phyloP scores from a whole-genome alignment of 2,797 vertebrate genomes.

The Xenops minutus region DNA sequence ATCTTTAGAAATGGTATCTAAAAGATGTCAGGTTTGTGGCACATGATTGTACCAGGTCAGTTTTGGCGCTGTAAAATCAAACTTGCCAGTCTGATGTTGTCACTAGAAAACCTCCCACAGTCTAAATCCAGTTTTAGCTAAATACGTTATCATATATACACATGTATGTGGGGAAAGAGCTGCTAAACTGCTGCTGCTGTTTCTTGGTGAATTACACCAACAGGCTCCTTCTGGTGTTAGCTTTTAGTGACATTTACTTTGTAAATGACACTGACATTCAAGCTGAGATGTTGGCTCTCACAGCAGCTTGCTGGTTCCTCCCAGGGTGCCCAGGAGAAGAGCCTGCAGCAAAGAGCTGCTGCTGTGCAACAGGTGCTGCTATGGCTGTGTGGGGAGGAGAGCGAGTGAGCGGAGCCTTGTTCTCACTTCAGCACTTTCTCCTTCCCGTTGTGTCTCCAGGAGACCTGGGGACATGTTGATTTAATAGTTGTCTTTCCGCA shows the following conservation, averaged over 20 bases:
- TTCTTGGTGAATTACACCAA: slow-evolving; percentile 26
- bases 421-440: neutral
- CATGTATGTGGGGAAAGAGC: neutral
- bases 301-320: neutral
- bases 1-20: neutral
- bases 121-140: neutral
- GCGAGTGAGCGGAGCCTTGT: neutral
- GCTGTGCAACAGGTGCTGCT: neutral
- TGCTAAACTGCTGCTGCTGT: neutral
- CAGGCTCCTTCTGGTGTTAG: slow-evolving; percentile 54
- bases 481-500: accelerated
- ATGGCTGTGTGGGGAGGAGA: neutral
- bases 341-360: neutral
- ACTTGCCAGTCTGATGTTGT: neutral
- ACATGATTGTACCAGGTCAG: accelerated
- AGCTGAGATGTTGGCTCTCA: slow-evolving; percentile 36
- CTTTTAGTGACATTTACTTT: slow-evolving; percentile 63
- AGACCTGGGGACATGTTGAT: neutral
- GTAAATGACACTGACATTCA: slow-evolving; percentile 65
- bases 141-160: neutral
- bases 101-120: neutral
- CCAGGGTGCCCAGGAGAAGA: neutral
- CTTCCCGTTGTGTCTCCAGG: neutral
- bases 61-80: neutral
- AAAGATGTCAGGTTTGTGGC: neutral